Evolutionary conservation across 2,888 invertebrate species (phyloP), one percentile per base, ranked within the genome.

Genomic region (Callyntrura sp.): DNA sequence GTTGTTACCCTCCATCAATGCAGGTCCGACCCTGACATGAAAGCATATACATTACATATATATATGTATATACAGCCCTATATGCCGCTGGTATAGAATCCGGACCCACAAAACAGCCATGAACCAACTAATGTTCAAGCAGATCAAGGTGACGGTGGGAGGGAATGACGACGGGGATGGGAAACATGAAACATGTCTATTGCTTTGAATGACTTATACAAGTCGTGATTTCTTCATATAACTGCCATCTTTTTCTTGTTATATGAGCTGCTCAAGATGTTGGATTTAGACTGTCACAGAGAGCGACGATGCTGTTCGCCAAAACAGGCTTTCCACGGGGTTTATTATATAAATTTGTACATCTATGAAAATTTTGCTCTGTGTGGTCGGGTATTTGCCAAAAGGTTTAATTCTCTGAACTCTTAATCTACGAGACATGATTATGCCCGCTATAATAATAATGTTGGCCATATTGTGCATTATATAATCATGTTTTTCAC

Each of bases 71-170:
- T 11, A 35, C 17, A 6, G 17, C 51, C 28, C 12, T 14, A 79
- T 57, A 79, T 20, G 78, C 55, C 55, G 51, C n/a, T 76, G 17
- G 57, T 28, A n/a, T 35, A 35, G 35, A 6, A 35, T 6, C 35
- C 35, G 57, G 62, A 35, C 62, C 9, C 45, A 23, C 65, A 5
- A 68, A 70, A 62, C 62, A 76, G 65, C 76, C 88, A 88, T 83
- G 76, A 84, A 25, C 65, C 83, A 89, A 84, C 79, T 85, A 84
- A 89, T 89, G 89, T 85, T 65, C 78, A 45, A 68, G 81, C 70
- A 89, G 78, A 89, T 85, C 84, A 89, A 89, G 85, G 79, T 70
- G 85, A 89, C 84, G 78, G 81, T 89, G 85, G 89, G 89, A 89
- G 89, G 89, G 84, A 84, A 84, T 84, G 84, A 84, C 78, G 88